These are phyloP conservation scores for Anoura caudifer DNA, from an alignment of 2,113 vertebrate species.

Conservation along the genomic window DNA sequence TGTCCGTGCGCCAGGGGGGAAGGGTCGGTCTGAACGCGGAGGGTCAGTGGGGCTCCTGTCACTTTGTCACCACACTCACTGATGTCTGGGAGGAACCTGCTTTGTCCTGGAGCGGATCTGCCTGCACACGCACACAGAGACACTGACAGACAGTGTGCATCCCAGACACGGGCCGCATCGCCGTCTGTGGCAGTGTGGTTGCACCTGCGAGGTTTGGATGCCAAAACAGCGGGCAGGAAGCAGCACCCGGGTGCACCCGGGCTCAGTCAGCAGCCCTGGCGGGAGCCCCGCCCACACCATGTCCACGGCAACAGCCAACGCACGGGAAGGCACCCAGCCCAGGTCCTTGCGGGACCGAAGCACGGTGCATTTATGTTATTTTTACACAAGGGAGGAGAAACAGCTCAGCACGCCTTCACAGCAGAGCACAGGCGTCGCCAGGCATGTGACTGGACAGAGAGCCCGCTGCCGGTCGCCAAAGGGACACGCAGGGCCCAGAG, in stretches of 20 bases:
- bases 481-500: slow-evolving; percentile 52
- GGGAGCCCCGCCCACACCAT: not conserved
- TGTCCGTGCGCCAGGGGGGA: not conserved
- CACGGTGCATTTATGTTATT: slow-evolving; percentile 51
- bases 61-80: not conserved
- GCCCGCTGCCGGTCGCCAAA: slow-evolving; percentile 62
- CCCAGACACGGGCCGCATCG: too few relatives aligned
- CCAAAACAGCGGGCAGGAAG: slow-evolving; percentile 27
- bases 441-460: slow-evolving; percentile 79
- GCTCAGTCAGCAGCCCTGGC: not conserved
- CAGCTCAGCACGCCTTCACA: slow-evolving; percentile 52
- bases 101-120: not conserved
- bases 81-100: not conserved
- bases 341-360: slow-evolving; percentile 65
- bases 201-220: not conserved
- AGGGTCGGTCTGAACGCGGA: not conserved
- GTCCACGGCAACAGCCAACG: slow-evolving; percentile 54
- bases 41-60: not conserved
- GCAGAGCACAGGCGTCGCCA: slow-evolving; percentile 66
- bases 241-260: slow-evolving; percentile 46
- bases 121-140: accelerated
- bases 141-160: not conserved
- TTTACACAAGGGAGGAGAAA: slow-evolving; percentile 57
- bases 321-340: slow-evolving; percentile 64
- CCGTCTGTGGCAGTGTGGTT: not conserved